These are phyloP conservation scores for Dallia pectoralis DNA, from an alignment of 2,797 vertebrate species.

Conservation along the genomic window DNA sequence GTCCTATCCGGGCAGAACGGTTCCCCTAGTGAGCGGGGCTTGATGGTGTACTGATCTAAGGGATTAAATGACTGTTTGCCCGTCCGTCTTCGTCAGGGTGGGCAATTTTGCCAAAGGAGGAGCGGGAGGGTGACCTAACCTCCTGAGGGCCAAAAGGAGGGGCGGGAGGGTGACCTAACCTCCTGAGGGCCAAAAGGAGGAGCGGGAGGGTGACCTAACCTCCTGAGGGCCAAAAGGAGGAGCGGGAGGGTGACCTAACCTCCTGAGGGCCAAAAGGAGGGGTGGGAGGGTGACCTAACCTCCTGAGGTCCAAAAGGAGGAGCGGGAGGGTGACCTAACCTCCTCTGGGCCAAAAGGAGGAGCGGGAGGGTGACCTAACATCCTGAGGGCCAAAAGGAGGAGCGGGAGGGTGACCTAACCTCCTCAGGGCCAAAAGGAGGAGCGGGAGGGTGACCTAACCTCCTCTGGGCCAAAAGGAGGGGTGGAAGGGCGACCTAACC, in stretches of 20 bases:
- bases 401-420: no score
- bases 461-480: no score
- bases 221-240: conserved; percentile 53
- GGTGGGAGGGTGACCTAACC: conserved; percentile 37
- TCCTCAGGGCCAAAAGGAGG: no score
- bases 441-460: no score
- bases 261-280: no score
- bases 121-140: conserved; percentile 28
- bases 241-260: no score
- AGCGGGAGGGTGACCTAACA: conserved; percentile 37
- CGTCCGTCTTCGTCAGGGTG: not conserved
- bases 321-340: no score
- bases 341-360: no score
- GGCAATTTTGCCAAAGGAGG: not conserved
- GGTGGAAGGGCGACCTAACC: no score
- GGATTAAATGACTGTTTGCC: not conserved
- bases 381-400: conserved; percentile 53
- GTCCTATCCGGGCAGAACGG: not conserved
- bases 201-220: conserved; percentile 37
- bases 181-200: no score
- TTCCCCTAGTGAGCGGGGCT: conserved; percentile 8
- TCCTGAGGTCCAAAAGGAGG: conserved; percentile 53
- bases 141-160: conserved; percentile 53
- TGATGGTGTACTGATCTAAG: not conserved
- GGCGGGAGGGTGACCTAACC: no score